phyloP scores from a whole-genome alignment of 2,888 invertebrate genomes.

The Gerris lacustris region DNA sequence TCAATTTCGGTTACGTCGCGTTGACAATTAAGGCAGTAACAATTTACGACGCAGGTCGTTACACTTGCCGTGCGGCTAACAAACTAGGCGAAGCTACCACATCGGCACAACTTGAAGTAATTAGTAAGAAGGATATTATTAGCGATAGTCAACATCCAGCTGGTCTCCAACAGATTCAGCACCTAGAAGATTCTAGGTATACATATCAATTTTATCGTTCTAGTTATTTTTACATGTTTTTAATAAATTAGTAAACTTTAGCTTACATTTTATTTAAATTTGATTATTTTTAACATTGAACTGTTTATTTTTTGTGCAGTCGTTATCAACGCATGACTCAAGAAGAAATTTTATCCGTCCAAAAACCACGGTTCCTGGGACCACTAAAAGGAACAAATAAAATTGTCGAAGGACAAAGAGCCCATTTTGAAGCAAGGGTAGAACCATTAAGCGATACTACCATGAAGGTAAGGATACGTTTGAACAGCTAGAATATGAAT shows the following conservation, averaged over 20 bases:
- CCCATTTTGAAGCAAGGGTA: conserved; percentile 88
- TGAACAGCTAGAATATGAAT: background rate
- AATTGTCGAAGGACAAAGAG: conserved; percentile 83
- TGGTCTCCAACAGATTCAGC: conserved; percentile 80
- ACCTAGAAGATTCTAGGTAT: conserved; percentile 58
- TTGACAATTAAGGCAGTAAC: conserved; percentile 84
- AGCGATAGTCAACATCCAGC: conserved; percentile 86
- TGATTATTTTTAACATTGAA: too few relatives aligned
- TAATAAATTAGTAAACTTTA: background rate
- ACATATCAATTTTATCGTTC: background rate
- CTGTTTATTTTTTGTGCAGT: conserved; percentile 35
- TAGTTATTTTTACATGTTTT: background rate
- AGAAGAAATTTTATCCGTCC: conserved; percentile 61
- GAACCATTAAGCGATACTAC: conserved; percentile 89
- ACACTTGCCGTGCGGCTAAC: conserved; percentile 79
- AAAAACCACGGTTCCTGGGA: conserved; percentile 47
- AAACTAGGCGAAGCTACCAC: conserved; percentile 74
- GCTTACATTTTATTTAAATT: background rate
- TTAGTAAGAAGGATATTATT: conserved; percentile 73
- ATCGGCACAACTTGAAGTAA: conserved; percentile 65
- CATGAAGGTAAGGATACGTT: conserved; percentile 44
- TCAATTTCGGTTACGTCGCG: conserved; percentile 90
- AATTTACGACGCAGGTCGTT: conserved; percentile 76
- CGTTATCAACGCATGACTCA: conserved; percentile 53
- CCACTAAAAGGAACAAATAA: conserved; percentile 60